Percentiles rank a stretch among this genome's conserved stretches.
Conservation (phyloP, 2,888 invertebrate genomes). For the Ectemnius continuus region DNA sequence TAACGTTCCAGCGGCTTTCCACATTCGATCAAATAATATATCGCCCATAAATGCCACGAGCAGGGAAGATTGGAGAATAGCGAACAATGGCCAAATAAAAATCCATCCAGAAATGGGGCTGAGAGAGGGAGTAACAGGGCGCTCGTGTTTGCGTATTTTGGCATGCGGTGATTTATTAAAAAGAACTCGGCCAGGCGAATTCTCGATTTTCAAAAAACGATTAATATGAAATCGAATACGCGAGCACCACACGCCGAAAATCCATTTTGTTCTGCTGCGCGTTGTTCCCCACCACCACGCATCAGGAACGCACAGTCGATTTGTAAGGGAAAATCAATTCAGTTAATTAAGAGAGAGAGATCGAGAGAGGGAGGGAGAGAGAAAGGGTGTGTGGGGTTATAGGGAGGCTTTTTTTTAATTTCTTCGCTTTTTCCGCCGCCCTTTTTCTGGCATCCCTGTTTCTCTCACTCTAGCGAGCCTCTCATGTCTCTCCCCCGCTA, state of each 20-base stretch:
- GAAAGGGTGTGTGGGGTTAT: no score
- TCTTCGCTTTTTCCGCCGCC: slow-evolving; percentile 30
- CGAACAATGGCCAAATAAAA: slow-evolving; percentile 23
- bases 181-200: slow-evolving; percentile 20
- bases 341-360: slow-evolving; percentile 70
- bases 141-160: slow-evolving; percentile 13
- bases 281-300: slow-evolving; percentile 42
- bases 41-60: slow-evolving; percentile 12
- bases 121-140: not conserved
- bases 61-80: not conserved
- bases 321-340: slow-evolving; percentile 68
- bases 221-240: slow-evolving; percentile 34
- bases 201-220: slow-evolving; percentile 41
- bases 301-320: slow-evolving; percentile 42
- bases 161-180: slow-evolving; percentile 34
- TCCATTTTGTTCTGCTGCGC: slow-evolving; percentile 49
- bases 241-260: slow-evolving; percentile 40
- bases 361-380: no score
- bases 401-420: slow-evolving; percentile 40
- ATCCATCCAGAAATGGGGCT: not conserved
- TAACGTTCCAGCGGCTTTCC: not conserved
- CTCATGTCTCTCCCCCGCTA: slow-evolving; percentile 24
- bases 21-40: slow-evolving; percentile 23
- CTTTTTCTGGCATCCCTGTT: slow-evolving; percentile 10
- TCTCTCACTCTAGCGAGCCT: slow-evolving; percentile 3